A percentile compares a stretch with the other conserved stretches of the same genome.
Evolutionary conservation across 2,888 invertebrate species (phyloP).

Genomic region (Erebia aethiops): DNA sequence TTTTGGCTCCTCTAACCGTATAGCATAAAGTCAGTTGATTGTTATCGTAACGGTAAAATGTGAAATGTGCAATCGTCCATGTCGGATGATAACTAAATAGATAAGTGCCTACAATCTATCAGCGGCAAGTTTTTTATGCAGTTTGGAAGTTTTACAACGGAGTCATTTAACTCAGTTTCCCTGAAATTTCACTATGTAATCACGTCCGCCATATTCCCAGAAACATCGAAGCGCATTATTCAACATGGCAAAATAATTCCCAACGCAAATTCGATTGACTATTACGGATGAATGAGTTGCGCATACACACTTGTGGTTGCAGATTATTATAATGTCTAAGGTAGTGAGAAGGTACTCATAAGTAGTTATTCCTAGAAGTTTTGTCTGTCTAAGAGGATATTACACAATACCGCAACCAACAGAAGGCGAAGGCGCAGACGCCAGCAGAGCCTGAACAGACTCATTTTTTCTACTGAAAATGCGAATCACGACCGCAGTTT

Average conservation of each 20-base stretch:
- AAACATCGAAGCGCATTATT: conserved; percentile 21
- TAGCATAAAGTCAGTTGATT: conserved; percentile 2
- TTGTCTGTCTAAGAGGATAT: too few species aligned
- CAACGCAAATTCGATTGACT: not conserved
- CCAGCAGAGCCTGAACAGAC: too few species aligned
- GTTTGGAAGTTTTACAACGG: not conserved
- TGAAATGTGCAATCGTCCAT: conserved; percentile 14
- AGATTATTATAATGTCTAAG: not conserved
- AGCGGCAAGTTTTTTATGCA: not conserved
- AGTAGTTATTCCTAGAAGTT: not conserved
- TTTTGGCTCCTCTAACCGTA: conserved; percentile 3
- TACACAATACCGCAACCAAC: too few species aligned
- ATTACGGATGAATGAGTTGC: not conserved
- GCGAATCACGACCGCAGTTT: too few species aligned
- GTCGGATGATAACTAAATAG: conserved; percentile 16
- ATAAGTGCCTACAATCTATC: conserved; percentile 4
- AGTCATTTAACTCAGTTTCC: conserved; percentile 24
- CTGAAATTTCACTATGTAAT: conserved; percentile 29
- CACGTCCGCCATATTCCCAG: conserved; percentile 27
- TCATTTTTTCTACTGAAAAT: too few species aligned
- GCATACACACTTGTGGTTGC: not conserved
- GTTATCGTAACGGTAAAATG: conserved; percentile 19
- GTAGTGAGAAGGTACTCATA: not conserved
- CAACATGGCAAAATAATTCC: not conserved
- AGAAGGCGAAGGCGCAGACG: too few species aligned